Evolutionary conservation across 2,113 vertebrate species (phyloP).

Genomic region (Amphilophus citrinellus): DNA sequence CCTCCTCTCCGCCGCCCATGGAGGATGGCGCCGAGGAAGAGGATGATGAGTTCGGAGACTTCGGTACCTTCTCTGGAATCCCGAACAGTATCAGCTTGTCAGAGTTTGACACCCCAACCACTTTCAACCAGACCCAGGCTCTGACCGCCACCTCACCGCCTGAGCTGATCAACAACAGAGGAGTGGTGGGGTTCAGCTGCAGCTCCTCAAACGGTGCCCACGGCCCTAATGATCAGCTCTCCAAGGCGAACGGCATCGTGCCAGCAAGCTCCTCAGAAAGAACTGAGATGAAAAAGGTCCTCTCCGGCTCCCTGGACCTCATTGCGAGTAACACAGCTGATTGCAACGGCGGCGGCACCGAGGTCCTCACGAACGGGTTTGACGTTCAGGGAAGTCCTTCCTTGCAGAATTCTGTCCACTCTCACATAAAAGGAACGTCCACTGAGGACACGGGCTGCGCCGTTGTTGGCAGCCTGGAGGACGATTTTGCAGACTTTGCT

Average conservation of each 20-base stretch:
- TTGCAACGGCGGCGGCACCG: constrained; percentile 85
- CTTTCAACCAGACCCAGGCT: constrained; percentile 78
- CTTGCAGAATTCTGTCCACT: constrained; percentile 55
- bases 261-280: constrained; percentile 77
- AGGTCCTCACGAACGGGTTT: constrained; percentile 94
- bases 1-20: constrained; percentile 96
- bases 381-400: constrained; percentile 75
- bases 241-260: constrained; percentile 78
- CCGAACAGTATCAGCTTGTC: constrained; percentile 89
- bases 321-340: constrained; percentile 52
- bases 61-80: constrained; percentile 90
- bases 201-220: constrained; percentile 79
- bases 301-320: constrained; percentile 59
- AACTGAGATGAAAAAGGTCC: constrained; percentile 67
- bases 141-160: constrained; percentile 80
- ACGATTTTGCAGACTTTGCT: constrained; percentile 92
- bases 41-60: constrained; percentile 94
- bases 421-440: constrained; percentile 71
- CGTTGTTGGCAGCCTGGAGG: constrained; percentile 70
- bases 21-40: constrained; percentile 93
- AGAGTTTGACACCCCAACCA: constrained; percentile 89
- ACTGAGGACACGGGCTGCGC: constrained; percentile 67
- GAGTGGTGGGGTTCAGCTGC: constrained; percentile 80
- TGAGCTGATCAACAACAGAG: constrained; percentile 80
- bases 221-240: constrained; percentile 72